Evolutionary conservation across 1,140 invertebrate species (phyloP), one percentile per base, ranked within the genome.

Genomic region (Drosophila bipectinata): DNA sequence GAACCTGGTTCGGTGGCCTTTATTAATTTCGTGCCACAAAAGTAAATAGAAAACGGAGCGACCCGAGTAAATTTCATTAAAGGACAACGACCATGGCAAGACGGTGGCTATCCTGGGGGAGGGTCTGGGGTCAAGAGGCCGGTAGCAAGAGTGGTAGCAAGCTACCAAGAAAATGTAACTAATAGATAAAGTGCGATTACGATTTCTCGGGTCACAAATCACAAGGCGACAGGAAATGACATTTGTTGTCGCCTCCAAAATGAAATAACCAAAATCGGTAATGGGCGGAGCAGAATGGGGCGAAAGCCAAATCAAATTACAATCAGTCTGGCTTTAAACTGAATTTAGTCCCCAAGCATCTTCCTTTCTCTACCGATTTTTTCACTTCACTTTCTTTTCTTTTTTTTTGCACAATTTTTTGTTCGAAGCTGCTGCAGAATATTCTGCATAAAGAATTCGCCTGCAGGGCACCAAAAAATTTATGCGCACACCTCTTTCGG

Each of bases 21-120:
- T 87, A 83, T 87, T 87, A 88, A 87, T 82, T 88, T 82, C 67
- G 60, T 79, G 79, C 71, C 75, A 67, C 82, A 87, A 88, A 57
- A 88, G 83, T 88, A 87, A 87, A 87, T 81, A 87, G 81, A 78
- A 85, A 71, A 66, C 53, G 48, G 69, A 44, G 57, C 73, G 68
- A 76, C 74, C 69, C 83, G 71, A 82, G 78, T 73, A 87, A 87
- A 87, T 87, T 87, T 87, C 78, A 87, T 87, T 87, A 87, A 87
- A 87, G 79, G 57, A 47, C 49, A 37, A 56, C 54, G 32, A 34
- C 44, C 24, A 26, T n/a, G 14, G 28, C 14, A 14, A 44, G 15
- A 45, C 6, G 12, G n/a, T 34, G 4, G 18, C 41, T 12, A 12
- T 37, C 10, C 3, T 37, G 34, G 9, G 8, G 34, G 10, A 32